Conservation (phyloP, 2,113 vertebrate genomes). For the Dascyllus trimaculatus region DNA sequence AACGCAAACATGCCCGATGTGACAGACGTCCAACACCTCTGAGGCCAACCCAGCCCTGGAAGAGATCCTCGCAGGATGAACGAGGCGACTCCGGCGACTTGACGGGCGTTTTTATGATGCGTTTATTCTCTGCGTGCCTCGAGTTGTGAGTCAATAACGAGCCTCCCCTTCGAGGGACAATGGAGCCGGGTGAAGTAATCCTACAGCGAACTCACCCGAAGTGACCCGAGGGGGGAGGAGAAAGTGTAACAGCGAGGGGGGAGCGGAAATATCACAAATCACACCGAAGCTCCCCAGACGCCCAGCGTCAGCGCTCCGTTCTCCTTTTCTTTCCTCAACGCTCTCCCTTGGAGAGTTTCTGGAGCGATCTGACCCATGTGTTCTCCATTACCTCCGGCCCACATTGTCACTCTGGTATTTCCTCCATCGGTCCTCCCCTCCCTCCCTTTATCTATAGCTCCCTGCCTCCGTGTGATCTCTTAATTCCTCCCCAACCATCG, state of each 20-base stretch:
- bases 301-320: conserved; percentile 70
- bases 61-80: too few relatives aligned
- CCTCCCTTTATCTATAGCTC: conserved; percentile 38
- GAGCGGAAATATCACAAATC: conserved; percentile 62
- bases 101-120: background rate
- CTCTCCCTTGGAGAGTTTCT: conserved; percentile 43
- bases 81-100: background rate
- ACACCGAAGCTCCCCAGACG: conserved; percentile 45
- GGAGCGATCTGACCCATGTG: conserved; percentile 80
- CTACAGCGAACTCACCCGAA: conserved; percentile 59
- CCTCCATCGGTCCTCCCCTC: conserved; percentile 71
- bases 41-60: too few relatives aligned
- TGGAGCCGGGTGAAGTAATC: conserved; percentile 43
- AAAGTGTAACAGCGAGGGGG: conserved; percentile 33
- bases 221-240: conserved; percentile 53
- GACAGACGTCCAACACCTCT: too few relatives aligned
- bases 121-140: conserved; percentile 7
- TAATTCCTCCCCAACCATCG: conserved; percentile 33
- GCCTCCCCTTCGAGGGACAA: background rate
- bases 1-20: conserved; percentile 17
- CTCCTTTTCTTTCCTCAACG: conserved; percentile 23
- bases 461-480: conserved; percentile 43
- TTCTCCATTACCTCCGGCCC: conserved; percentile 86
- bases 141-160: conserved; percentile 32
- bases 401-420: conserved; percentile 88